These are phyloP conservation scores for Trichopria drosophilae DNA, from an alignment of 2,888 invertebrate species.

Conservation along the genomic window DNA sequence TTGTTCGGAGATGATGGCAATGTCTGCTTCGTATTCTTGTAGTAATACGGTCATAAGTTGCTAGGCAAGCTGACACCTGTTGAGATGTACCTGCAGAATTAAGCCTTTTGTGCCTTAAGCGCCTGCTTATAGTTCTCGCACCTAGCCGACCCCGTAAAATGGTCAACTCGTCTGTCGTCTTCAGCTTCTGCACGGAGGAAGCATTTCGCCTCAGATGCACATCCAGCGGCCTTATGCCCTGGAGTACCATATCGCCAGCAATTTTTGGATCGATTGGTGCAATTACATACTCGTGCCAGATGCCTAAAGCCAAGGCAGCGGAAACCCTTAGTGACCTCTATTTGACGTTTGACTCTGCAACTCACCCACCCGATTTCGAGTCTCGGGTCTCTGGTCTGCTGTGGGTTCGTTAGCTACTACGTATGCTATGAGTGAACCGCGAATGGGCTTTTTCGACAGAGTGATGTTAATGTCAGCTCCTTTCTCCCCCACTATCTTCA, in stretches of 20 bases:
- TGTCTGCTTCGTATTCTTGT: conserved; percentile 23
- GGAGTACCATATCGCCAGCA: conserved; percentile 25
- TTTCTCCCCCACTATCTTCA: too few species aligned
- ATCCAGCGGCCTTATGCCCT: conserved; percentile 23
- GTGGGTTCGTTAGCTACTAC: too few species aligned
- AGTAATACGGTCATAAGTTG: conserved; percentile 28
- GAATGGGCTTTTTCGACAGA: too few species aligned
- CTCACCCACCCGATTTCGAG: conserved; percentile 32
- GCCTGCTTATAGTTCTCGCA: conserved; percentile 18
- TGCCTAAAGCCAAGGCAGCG: conserved; percentile 30
- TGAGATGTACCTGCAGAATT: conserved; percentile 34
- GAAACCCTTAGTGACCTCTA: conserved; percentile 18
- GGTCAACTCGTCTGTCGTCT: conserved; percentile 15
- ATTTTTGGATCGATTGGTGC: conserved; percentile 7
- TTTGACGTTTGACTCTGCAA: conserved; percentile 19
- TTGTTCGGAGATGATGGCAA: conserved; percentile 36
- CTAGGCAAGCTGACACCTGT: conserved; percentile 31
- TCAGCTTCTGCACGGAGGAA: conserved; percentile 13
- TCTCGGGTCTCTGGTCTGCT: too few species aligned
- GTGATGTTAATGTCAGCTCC: too few species aligned
- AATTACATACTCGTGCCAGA: conserved; percentile 14
- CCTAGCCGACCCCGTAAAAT: too few species aligned
- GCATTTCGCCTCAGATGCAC: conserved; percentile 5
- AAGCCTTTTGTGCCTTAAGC: conserved; percentile 18
- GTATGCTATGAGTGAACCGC: too few species aligned